Conservation (phyloP, 1,140 invertebrate genomes). For the Drosophila nikananu region DNA sequence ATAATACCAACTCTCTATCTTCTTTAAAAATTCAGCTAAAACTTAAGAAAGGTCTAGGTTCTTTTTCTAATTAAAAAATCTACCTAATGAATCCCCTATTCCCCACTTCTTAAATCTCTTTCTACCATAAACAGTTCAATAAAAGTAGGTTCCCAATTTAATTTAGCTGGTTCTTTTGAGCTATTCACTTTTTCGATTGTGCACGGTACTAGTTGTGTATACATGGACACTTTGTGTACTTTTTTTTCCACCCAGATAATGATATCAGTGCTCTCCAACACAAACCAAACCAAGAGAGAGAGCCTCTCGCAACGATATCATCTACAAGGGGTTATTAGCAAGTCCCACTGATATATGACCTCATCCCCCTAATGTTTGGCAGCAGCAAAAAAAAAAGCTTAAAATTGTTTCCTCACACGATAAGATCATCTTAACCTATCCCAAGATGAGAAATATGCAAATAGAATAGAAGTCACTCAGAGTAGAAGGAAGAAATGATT, state of each 20-base stretch:
- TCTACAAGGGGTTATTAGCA: conserved; percentile 56
- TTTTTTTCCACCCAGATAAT: conserved; percentile 52
- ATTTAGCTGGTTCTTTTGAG: background rate
- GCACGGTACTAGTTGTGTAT: conserved; percentile 10
- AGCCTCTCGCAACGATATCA: conserved; percentile 49
- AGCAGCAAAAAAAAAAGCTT: conserved; percentile 3
- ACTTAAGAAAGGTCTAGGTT: too few species aligned
- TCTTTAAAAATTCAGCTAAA: too few species aligned
- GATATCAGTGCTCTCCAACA: conserved; percentile 53
- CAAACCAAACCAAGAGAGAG: conserved; percentile 15
- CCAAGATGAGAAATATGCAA: conserved; percentile 23
- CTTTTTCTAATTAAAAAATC: too few species aligned
- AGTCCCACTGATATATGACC: conserved; percentile 42
- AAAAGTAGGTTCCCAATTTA: background rate
- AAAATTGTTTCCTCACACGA: conserved; percentile 8
- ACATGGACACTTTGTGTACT: conserved; percentile 24
- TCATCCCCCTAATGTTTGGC: conserved; percentile 8
- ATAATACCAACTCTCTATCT: too few species aligned
- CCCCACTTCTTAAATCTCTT: background rate
- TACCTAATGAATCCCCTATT: background rate
- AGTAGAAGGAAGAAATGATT: background rate
- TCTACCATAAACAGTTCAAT: background rate
- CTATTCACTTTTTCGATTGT: background rate
- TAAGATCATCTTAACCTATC: conserved; percentile 55
- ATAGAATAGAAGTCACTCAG: background rate